Percentiles rank a stretch among this genome's conserved stretches.
Evolutionary conservation across 2,888 invertebrate genomes (phyloP).

Genomic region (Pollenia angustigena): DNA sequence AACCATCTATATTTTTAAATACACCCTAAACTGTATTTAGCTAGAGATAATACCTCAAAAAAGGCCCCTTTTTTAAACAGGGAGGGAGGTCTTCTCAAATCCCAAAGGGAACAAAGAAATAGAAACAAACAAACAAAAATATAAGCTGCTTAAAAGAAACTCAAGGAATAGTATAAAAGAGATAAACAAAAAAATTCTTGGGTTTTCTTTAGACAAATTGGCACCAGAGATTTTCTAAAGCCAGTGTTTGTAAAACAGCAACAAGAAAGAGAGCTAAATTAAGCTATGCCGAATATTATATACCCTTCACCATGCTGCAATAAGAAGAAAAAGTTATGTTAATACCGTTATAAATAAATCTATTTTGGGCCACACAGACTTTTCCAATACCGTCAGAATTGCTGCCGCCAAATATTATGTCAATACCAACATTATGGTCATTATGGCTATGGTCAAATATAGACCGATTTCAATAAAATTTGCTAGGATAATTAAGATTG

Average conservation of each 20-base stretch:
- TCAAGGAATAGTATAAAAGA: background rate
- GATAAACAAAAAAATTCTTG: background rate
- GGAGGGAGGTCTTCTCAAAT: constrained; percentile 55
- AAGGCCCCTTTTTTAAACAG: constrained; percentile 31
- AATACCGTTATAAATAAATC: too few relatives aligned
- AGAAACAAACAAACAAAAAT: constrained; percentile 14
- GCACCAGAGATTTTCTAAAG: constrained; percentile 58
- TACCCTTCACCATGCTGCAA: too few relatives aligned
- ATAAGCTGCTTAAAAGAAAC: constrained; percentile 63
- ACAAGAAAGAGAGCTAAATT: background rate
- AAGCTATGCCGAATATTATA: too few relatives aligned
- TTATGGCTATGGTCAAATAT: too few relatives aligned
- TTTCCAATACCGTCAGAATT: too few relatives aligned
- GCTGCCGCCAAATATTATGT: too few relatives aligned
- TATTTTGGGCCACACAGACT: too few relatives aligned
- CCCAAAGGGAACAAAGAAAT: constrained; percentile 11
- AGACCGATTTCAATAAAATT: too few relatives aligned
- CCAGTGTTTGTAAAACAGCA: background rate
- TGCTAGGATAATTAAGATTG: too few relatives aligned
- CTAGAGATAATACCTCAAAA: background rate
- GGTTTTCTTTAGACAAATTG: constrained; percentile 67
- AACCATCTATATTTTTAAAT: constrained; percentile 18
- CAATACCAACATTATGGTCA: too few relatives aligned
- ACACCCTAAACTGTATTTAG: constrained; percentile 3
- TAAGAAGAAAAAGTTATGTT: too few relatives aligned